These are phyloP conservation scores for Priapulus caudatus DNA, from an alignment of 2,888 invertebrate species.

Conservation along the genomic window DNA sequence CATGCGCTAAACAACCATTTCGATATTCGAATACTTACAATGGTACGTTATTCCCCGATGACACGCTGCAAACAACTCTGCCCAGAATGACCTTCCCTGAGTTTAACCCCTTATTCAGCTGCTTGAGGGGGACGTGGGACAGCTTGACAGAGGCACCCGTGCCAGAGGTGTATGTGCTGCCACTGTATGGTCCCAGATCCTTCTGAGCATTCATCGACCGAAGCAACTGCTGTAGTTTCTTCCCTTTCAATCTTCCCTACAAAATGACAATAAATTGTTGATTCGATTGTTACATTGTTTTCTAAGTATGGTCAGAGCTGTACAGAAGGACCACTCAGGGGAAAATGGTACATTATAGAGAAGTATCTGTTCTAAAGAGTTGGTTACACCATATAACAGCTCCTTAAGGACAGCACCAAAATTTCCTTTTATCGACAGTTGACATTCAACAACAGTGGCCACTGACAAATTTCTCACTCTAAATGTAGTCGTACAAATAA, in stretches of 20 bases:
- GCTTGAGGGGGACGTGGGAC: constrained; percentile 42
- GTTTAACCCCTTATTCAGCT: constrained; percentile 52
- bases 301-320: too few species aligned
- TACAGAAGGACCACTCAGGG: too few species aligned
- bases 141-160: constrained; percentile 45
- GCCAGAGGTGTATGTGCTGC: constrained; percentile 46
- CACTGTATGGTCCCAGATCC: constrained; percentile 55
- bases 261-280: constrained; percentile 18
- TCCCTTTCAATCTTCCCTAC: constrained; percentile 57
- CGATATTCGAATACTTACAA: constrained; percentile 60
- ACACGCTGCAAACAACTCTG: constrained; percentile 66
- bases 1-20: too few species aligned
- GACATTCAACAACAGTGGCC: too few species aligned
- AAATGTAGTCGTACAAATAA: too few species aligned
- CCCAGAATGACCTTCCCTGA: constrained; percentile 56
- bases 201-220: constrained; percentile 43
- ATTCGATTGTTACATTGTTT: too few species aligned
- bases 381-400: too few species aligned
- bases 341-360: too few species aligned
- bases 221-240: constrained; percentile 54
- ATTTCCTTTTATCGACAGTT: too few species aligned
- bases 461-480: too few species aligned
- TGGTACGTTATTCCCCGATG: constrained; percentile 59
- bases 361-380: too few species aligned
- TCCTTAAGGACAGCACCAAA: too few species aligned